Evolutionary conservation across 2,888 invertebrate species (phyloP).

Genomic region (Drosophila mettleri): DNA sequence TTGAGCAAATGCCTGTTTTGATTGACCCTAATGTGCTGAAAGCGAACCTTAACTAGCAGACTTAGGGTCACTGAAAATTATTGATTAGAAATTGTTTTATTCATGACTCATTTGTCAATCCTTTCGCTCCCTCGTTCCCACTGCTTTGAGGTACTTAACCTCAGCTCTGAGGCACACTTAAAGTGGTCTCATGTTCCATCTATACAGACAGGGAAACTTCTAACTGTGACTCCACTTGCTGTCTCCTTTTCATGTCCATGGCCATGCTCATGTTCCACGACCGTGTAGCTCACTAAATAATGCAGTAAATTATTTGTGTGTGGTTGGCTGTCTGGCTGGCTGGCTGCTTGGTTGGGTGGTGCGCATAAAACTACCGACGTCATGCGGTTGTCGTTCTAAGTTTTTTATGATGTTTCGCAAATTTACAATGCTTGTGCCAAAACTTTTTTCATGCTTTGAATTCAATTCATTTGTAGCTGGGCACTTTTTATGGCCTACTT

Average conservation of each 20-base stretch:
- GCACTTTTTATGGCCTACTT: conserved; percentile 63
- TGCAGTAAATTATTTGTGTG: conserved; percentile 50
- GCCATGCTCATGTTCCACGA: conserved; percentile 6
- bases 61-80: conserved; percentile 16
- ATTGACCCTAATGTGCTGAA: conserved; percentile 35
- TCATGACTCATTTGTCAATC: conserved; percentile 13
- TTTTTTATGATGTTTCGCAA: conserved; percentile 48
- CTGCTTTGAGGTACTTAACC: conserved; percentile 65
- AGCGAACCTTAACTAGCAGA: conserved; percentile 7
- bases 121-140: not conserved
- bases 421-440: conserved; percentile 40
- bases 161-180: conserved; percentile 53
- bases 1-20: conserved; percentile 13
- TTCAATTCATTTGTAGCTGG: conserved; percentile 39
- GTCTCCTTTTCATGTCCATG: not conserved
- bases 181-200: conserved; percentile 62
- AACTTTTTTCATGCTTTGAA: conserved; percentile 41
- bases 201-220: conserved; percentile 23
- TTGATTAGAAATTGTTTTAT: conserved; percentile 33
- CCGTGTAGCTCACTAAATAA: conserved; percentile 54
- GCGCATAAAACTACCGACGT: conserved; percentile 35
- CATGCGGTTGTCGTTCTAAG: conserved; percentile 26
- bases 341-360: conserved; percentile 1
- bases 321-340: not conserved
- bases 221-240: conserved; percentile 41